phyloP scores from a whole-genome alignment of 1,140 invertebrate species.

The Mya arenaria region DNA sequence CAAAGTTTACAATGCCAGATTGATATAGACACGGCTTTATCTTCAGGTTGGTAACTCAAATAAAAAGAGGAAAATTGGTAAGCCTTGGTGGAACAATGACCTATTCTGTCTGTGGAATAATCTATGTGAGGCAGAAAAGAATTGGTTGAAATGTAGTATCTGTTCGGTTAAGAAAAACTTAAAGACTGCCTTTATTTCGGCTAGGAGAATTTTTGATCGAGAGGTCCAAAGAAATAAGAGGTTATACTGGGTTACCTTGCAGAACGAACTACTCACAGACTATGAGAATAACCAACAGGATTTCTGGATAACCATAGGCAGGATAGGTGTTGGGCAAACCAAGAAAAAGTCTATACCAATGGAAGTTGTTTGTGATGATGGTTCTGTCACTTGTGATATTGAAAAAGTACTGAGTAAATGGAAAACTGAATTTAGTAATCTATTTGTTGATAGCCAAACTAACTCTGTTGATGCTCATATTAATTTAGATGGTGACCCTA shows the following conservation, averaged over 20 bases:
- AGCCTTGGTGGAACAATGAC: constrained; percentile 39
- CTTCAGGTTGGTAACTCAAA: constrained; percentile 22
- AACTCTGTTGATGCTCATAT: neutral
- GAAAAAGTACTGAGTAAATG: neutral
- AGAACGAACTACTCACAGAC: constrained; percentile 14
- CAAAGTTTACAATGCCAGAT: neutral
- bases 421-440: constrained; percentile 22
- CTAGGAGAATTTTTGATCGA: constrained; percentile 15
- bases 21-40: constrained; percentile 5
- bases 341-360: neutral
- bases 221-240: constrained; percentile 16
- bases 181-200: neutral
- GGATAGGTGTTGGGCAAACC: neutral
- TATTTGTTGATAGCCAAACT: neutral
- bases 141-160: constrained; percentile 10
- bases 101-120: constrained; percentile 31
- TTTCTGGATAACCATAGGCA: constrained; percentile 1
- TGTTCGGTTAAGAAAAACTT: neutral
- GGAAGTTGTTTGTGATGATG: neutral
- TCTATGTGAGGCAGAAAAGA: constrained; percentile 16
- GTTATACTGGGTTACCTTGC: constrained; percentile 9
- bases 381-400: neutral
- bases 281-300: neutral
- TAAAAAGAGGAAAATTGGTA: constrained; percentile 20
- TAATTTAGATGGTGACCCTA: neutral